phyloP scores from a whole-genome alignment of 2,888 invertebrate species.

The Mythimna lalbum region DNA sequence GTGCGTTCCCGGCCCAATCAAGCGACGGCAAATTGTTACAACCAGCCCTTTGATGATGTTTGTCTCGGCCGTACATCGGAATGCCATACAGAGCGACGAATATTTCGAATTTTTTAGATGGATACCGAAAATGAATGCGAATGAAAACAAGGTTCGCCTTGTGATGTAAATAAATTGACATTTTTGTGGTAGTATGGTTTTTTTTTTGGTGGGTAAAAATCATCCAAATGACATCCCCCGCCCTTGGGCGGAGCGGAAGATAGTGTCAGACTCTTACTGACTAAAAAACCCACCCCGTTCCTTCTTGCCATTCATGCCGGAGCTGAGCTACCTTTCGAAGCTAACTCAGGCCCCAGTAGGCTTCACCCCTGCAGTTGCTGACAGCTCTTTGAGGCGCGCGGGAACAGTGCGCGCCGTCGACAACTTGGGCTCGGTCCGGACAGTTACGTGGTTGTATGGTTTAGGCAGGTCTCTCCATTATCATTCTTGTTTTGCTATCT shows the following conservation, averaged over 20 bases:
- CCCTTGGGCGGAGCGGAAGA: no score
- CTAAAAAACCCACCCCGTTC: no score
- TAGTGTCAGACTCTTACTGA: no score
- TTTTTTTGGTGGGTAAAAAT: no score
- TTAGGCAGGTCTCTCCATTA: neutral
- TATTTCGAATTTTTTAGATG: constrained; percentile 47
- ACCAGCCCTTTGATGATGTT: constrained; percentile 84
- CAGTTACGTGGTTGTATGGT: constrained; percentile 3
- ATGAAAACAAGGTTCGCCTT: constrained; percentile 6
- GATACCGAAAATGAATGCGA: constrained; percentile 9
- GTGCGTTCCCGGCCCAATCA: constrained; percentile 85
- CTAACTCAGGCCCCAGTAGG: no score
- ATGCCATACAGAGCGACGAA: constrained; percentile 58
- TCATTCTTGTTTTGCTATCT: neutral
- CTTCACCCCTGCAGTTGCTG: no score
- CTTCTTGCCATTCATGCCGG: no score
- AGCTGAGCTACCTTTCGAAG: no score
- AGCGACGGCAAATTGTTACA: constrained; percentile 83
- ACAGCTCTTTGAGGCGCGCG: no score
- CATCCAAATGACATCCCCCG: no score
- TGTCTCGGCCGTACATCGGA: constrained; percentile 71
- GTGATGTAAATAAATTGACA: constrained; percentile 10
- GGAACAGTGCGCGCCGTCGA: no score
- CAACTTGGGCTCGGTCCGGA: no score
- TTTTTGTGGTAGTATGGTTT: constrained; percentile 14